phyloP scores from a whole-genome alignment of 2,797 vertebrate genomes.

The Uromys caudimaculatus region DNA sequence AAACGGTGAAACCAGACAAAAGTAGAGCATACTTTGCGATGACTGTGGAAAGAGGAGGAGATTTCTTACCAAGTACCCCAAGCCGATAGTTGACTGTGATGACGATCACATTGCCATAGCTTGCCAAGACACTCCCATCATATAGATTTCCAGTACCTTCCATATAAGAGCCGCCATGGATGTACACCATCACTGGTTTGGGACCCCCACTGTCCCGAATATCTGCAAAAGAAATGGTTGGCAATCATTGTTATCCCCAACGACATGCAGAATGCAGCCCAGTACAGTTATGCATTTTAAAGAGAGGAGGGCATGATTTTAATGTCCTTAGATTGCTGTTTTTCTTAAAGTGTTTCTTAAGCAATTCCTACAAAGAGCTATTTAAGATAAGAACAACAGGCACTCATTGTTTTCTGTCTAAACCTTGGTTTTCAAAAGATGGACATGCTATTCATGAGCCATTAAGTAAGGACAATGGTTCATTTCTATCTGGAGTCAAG shows the following conservation, averaged over 20 bases:
- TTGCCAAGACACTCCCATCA: slow-evolving; percentile 99
- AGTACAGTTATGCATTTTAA: slow-evolving; percentile 58
- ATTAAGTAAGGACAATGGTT: slow-evolving; percentile 10
- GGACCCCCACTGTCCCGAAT: slow-evolving; percentile 99
- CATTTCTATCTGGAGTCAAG: not conserved
- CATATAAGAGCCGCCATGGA: slow-evolving; percentile 99
- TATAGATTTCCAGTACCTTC: slow-evolving; percentile 99
- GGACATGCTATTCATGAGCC: not conserved
- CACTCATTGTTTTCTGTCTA: not conserved
- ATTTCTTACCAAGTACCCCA: slow-evolving; percentile 97
- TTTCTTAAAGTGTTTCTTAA: slow-evolving; percentile 89
- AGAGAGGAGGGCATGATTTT: slow-evolving; percentile 38
- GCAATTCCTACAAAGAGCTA: slow-evolving; percentile 78
- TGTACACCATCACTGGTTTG: slow-evolving; percentile 99
- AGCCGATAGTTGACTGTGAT: slow-evolving; percentile 99
- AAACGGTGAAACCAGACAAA: slow-evolving; percentile 15
- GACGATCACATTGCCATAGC: slow-evolving; percentile 99
- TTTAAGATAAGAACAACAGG: not conserved
- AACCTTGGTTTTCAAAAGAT: slow-evolving; percentile 39
- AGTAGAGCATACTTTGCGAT: slow-evolving; percentile 67
- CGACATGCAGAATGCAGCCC: slow-evolving; percentile 84
- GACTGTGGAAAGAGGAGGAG: slow-evolving; percentile 71
- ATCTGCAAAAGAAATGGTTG: slow-evolving; percentile 92
- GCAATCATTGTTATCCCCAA: slow-evolving; percentile 87
- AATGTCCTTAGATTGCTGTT: slow-evolving; percentile 77